Evolutionary conservation across 1,140 invertebrate genomes (phyloP), one percentile per base, ranked within the genome.

Genomic region (Papilio helenus): DNA sequence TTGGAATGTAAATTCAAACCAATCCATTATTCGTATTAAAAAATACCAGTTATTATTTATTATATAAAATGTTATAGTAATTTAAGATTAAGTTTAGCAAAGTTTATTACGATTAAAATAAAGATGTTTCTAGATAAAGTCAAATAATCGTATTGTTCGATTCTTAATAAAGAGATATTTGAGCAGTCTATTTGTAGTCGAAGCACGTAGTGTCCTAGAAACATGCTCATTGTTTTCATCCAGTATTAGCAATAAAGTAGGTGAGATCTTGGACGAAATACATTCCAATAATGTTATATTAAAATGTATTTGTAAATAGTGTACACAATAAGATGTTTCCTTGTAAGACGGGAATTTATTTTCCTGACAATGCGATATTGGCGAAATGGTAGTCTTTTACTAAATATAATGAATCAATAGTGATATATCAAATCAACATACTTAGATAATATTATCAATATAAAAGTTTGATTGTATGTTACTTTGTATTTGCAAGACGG

Each of bases 91-190:
- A 23, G 23, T 61, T 61, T 26, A 10, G 20, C 23, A 61, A 58
- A 58, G 55, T n/a, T 58, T 58, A 23, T 20, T 58, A 61, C 3
- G 10, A 61, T 61, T 61, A 61, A 61, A 26, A 61, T 23, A 26
- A 61, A 61, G 23, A 61, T 26, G 58, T 61, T 61, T 61, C 58
- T 61, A 61, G 10, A 26, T 26, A 61, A 61, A 23, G 14, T 61
- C 23, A 26, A 61, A 61, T 61, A 61, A 61, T 61, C 2, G 58
- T 61, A 61, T 61, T 26, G 58, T 26, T 61, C 23, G 58, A 29
- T 61, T 61, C 58, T 61, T 61, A 61, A 61, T 61, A 61, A 61
- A 61, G 58, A 68, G 61, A 68, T 68, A 16, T 68, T 68, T 29
- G 61, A 29, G 23, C 23, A 16, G 61, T 68, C 10, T 29, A 29